Base-by-base conservation (phyloP, 1,140 invertebrate species). In the Dendrolimus kikuchii region DNA sequence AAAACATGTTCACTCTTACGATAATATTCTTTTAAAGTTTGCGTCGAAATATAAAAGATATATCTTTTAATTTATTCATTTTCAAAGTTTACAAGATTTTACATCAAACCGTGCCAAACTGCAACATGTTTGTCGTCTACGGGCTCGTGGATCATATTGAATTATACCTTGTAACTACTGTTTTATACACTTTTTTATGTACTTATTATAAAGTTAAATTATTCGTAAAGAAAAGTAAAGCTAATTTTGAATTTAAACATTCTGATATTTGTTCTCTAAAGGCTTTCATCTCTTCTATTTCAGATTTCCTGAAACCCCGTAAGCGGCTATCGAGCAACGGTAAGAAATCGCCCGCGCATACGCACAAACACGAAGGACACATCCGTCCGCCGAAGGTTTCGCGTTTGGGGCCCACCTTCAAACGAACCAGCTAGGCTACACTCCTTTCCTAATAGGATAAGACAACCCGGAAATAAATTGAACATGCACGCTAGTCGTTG, bases 221-320 rank as follows among this genome's bases (percentile, higher is more conserved):
- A 23, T 23, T 23, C 23, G 23, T 23, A 39, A 39, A 8, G 10
- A 51, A 38, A 36, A 39, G 10, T 8, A 52, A 44, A 41, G n/a
- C 36, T 52, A 52, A 52, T 53, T 46, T 53, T 23, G 3, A 2
- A 23, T 23, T 23, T 3, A 23, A 3, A 23, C 23, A 23, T 23
- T 23, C 23, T 23, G 23, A 23, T 23, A 23, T 3, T 23, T 23
- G 3, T 23, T 23, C 3, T 23, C 23, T 23, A 23, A 23, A 23
- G 23, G 23, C 23, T 23, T 23, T 40, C 37, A 51, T 59, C 54
- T 68, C 9, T 55, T 49, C 65, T 39, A 68, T 86, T 86, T 46
- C 83, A 86, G 83, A 86, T 79, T 86, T 83, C 80, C 67, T 86
- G 70, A 86, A 84, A 55, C 80, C 81, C 5, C 80, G 81, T 56